phyloP scores from a whole-genome alignment of 2,797 vertebrate species.

The Mormyrus proboscirostris region DNA sequence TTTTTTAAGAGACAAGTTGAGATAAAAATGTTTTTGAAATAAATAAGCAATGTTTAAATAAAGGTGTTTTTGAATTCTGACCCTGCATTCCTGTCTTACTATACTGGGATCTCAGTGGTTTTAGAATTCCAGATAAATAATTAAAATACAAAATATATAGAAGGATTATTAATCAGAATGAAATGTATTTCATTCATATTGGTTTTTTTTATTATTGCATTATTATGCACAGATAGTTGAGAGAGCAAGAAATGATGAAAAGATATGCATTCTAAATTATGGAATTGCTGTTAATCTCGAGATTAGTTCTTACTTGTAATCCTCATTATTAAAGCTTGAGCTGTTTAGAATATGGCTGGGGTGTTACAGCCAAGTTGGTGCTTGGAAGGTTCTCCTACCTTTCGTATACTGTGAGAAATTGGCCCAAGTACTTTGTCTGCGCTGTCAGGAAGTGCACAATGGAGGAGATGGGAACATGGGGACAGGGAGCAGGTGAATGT shows the following conservation, averaged over 20 bases:
- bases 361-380: not conserved
- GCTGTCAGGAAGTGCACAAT: constrained; percentile 37
- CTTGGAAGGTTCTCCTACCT: not conserved
- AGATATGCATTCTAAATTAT: not conserved
- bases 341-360: not conserved
- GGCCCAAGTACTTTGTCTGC: not conserved
- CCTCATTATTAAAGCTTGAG: not conserved
- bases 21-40: constrained; percentile 20
- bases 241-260: not conserved
- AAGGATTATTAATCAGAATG: not conserved
- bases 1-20: constrained; percentile 11
- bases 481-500: constrained; percentile 67
- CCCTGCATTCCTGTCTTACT: not conserved
- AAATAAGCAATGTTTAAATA: constrained; percentile 16
- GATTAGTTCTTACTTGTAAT: not conserved
- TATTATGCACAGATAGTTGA: not conserved
- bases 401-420: not conserved
- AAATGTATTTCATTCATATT: not conserved
- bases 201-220: not conserved
- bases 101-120: not conserved
- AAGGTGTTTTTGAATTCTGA: not conserved
- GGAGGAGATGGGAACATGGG: constrained; percentile 63
- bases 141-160: not conserved
- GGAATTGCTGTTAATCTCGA: not conserved
- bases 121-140: not conserved